phyloP scores from a whole-genome alignment of 2,797 vertebrate genomes.

The Pogonophryne albipinna region DNA sequence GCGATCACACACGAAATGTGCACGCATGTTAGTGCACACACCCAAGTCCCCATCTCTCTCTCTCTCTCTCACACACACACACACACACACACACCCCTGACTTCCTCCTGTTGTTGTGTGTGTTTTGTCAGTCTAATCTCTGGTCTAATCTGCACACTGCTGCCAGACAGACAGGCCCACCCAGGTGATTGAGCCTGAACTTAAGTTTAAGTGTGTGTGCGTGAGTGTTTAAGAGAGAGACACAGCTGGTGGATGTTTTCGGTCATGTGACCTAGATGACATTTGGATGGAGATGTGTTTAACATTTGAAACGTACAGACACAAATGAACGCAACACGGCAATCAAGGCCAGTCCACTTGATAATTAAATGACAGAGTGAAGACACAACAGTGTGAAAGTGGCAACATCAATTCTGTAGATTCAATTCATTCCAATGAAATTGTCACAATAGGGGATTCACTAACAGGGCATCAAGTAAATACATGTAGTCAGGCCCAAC shows the following conservation, averaged over 20 bases:
- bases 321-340: not conserved
- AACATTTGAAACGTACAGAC: slow-evolving; percentile 10
- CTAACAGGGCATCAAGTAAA: not conserved
- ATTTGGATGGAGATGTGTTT: slow-evolving; percentile 14
- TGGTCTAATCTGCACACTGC: slow-evolving; percentile 79
- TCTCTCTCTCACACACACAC: slow-evolving; percentile 26
- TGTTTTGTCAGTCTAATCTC: slow-evolving; percentile 82
- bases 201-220: slow-evolving; percentile 55
- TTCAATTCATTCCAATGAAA: not conserved
- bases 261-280: slow-evolving; percentile 55
- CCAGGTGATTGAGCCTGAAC: slow-evolving; percentile 78
- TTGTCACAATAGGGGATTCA: not conserved
- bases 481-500: not conserved
- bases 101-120: slow-evolving; percentile 79
- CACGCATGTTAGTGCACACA: slow-evolving; percentile 43
- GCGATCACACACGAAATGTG: slow-evolving; percentile 48
- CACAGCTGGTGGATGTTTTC: slow-evolving; percentile 53
- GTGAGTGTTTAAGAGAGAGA: slow-evolving; percentile 19
- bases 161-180: slow-evolving; percentile 83
- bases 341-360: not conserved
- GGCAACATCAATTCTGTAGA: not conserved
- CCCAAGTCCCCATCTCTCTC: slow-evolving; percentile 9
- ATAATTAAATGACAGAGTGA: not conserved
- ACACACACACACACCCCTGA: slow-evolving; percentile 54
- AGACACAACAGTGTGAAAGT: not conserved